Percentiles rank a stretch among this genome's conserved stretches.
These are phyloP conservation scores for Nyctibius grandis DNA, from an alignment of 2,797 vertebrate species.

Conservation along the genomic window DNA sequence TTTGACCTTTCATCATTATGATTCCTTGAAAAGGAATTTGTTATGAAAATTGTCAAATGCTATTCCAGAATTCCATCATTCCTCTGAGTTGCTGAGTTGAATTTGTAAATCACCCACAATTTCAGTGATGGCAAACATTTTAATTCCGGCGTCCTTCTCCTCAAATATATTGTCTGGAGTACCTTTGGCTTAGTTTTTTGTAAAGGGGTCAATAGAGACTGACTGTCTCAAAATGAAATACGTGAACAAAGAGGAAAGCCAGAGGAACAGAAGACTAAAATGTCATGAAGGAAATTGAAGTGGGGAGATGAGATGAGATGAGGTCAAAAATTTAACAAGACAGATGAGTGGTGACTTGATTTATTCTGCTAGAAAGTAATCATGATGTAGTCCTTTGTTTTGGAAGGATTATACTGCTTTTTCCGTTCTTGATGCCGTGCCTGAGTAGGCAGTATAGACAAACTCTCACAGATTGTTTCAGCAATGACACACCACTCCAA, in stretches of 20 bases:
- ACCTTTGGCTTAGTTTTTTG: neutral
- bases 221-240: neutral
- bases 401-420: neutral
- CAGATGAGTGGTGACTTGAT: neutral
- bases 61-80: neutral
- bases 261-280: conserved; percentile 3
- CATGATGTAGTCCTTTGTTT: neutral
- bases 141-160: neutral
- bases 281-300: neutral
- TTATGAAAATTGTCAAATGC: neutral
- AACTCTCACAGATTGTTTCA: neutral
- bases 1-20: neutral
- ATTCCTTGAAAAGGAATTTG: neutral
- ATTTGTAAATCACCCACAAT: neutral
- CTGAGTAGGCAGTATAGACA: neutral
- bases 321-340: neutral
- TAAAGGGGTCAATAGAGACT: neutral
- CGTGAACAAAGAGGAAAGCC: neutral
- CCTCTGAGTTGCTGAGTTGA: neutral
- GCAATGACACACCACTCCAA: neutral
- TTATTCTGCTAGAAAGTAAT: neutral
- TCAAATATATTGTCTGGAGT: neutral
- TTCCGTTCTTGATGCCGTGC: neutral
- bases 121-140: neutral
- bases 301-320: neutral